These are phyloP conservation scores for Myoxocephalus aenaeus DNA, from an alignment of 2,797 vertebrate species.

Conservation along the genomic window DNA sequence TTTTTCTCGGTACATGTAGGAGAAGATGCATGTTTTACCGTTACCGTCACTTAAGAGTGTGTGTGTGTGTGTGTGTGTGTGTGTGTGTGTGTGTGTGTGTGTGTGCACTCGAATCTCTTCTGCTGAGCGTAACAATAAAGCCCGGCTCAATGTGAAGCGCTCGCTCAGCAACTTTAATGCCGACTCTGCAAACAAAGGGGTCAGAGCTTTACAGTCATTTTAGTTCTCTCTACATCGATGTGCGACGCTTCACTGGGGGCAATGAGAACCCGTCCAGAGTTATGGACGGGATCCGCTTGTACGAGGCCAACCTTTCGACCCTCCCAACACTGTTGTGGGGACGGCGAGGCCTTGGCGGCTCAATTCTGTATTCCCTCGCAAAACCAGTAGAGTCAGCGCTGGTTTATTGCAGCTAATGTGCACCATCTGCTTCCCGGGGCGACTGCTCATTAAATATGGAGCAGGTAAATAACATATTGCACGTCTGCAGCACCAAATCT, in stretches of 20 bases:
- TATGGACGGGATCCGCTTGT: conserved; percentile 59
- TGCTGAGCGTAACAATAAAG: conserved; percentile 76
- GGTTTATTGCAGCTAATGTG: conserved; percentile 80
- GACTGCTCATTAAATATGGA: conserved; percentile 80
- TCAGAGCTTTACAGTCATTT: conserved; percentile 76
- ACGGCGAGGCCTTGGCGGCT: conserved; percentile 26
- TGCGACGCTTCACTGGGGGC: conserved; percentile 60
- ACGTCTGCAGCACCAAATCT: conserved; percentile 51
- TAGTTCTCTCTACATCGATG: conserved; percentile 72
- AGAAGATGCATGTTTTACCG: conserved; percentile 11
- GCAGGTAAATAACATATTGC: conserved; percentile 78
- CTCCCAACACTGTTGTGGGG: not conserved
- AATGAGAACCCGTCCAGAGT: conserved; percentile 61
- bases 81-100: not conserved
- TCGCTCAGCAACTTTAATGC: conserved; percentile 81
- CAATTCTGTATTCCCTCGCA: conserved; percentile 47
- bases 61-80: conserved; percentile 1
- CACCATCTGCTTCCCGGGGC: conserved; percentile 78
- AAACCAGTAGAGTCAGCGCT: conserved; percentile 72
- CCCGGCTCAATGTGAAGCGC: conserved; percentile 70
- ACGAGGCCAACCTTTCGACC: conserved; percentile 52
- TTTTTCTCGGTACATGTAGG: not conserved
- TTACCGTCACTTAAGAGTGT: not conserved
- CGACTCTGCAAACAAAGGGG: conserved; percentile 71
- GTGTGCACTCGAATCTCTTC: conserved; percentile 46